Conservation (phyloP, 2,797 vertebrate genomes). For the Pristis pectinata region DNA sequence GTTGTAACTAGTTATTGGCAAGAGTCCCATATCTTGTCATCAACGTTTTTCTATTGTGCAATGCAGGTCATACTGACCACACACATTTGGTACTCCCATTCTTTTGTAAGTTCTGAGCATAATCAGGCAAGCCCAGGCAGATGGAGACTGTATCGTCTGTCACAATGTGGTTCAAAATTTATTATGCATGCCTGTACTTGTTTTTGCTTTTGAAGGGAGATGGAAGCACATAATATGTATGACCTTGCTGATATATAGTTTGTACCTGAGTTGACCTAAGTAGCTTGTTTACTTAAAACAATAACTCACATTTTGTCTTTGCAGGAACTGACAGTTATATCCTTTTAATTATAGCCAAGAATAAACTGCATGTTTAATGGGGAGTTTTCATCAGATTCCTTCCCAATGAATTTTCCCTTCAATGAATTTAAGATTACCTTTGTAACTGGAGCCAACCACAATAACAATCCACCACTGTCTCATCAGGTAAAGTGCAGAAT, state of each 20-base stretch:
- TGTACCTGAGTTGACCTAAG: neutral
- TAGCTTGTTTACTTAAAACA: neutral
- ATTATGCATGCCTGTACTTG: neutral
- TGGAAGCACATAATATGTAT: neutral
- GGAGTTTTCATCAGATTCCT: neutral
- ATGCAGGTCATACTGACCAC: neutral
- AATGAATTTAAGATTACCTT: neutral
- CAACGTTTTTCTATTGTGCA: neutral
- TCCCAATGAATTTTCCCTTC: neutral
- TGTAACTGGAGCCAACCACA: neutral
- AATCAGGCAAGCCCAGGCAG: neutral
- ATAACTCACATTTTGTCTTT: neutral
- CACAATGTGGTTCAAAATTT: neutral
- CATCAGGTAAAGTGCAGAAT: neutral
- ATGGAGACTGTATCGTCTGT: neutral
- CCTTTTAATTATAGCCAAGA: neutral
- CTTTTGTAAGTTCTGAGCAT: neutral
- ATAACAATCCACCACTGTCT: neutral
- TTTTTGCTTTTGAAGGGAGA: neutral
- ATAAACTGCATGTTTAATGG: neutral
- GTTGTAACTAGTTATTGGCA: neutral
- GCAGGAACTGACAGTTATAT: neutral
- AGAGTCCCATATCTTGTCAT: neutral
- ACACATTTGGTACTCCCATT: neutral
- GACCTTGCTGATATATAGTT: slow-evolving; percentile 5